Conservation (phyloP, 2,888 invertebrate species). For the Apodemia duryi region DNA sequence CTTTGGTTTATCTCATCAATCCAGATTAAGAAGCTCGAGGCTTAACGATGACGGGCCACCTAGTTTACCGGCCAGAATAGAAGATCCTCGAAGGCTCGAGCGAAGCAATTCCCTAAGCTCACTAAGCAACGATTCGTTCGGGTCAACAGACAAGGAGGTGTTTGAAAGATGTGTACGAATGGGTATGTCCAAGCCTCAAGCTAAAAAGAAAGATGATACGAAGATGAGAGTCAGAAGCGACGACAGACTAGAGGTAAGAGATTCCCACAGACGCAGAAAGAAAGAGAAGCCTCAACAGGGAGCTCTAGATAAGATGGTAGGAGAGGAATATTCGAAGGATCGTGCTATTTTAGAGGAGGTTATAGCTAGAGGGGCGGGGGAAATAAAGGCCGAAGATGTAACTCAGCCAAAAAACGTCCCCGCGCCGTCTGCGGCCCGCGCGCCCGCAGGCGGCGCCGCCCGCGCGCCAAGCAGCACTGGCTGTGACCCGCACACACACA, state of each 20-base stretch:
- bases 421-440: constrained; percentile 85
- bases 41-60: constrained; percentile 44
- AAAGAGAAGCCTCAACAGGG: constrained; percentile 38
- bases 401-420: constrained; percentile 56
- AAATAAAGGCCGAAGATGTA: too few species aligned
- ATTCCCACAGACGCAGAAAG: constrained; percentile 34
- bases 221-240: constrained; percentile 45
- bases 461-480: constrained; percentile 29
- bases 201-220: constrained; percentile 35
- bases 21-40: constrained; percentile 33
- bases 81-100: constrained; percentile 37
- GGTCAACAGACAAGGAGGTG: constrained; percentile 82
- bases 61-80: constrained; percentile 44
- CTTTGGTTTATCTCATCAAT: constrained; percentile 31
- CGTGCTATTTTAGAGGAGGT: constrained; percentile 80
- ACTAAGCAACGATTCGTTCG: constrained; percentile 73
- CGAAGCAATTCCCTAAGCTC: constrained; percentile 57
- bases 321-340: constrained; percentile 49
- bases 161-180: constrained; percentile 88
- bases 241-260: constrained; percentile 39
- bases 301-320: constrained; percentile 47
- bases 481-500: too few species aligned
- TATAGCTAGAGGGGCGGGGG: constrained; percentile 66
- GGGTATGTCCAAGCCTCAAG: constrained; percentile 79
- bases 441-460: constrained; percentile 67